phyloP scores from a whole-genome alignment of 2,888 invertebrate genomes.

The Cantharis nigra region DNA sequence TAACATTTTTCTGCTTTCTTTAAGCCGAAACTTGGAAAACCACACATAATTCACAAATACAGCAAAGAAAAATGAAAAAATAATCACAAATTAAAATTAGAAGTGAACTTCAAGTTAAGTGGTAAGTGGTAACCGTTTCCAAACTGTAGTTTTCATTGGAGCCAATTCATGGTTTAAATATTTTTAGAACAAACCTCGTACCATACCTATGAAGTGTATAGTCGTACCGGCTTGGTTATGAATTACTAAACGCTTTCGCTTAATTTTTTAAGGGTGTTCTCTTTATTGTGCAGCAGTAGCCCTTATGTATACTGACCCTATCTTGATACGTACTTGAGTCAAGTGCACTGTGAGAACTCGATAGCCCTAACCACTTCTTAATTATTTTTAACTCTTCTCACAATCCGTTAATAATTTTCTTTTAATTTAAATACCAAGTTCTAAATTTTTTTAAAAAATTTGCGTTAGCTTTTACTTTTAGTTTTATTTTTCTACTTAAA shows the following conservation, averaged over 20 bases:
- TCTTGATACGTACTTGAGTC: constrained; percentile 39
- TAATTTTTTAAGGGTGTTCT: constrained; percentile 19
- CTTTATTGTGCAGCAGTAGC: constrained; percentile 16
- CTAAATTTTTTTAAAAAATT: not conserved
- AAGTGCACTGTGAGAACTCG: constrained; percentile 48
- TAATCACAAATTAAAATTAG: not conserved
- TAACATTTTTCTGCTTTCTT: not conserved
- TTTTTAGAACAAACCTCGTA: not conserved
- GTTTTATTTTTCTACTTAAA: constrained; percentile 32
- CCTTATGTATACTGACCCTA: constrained; percentile 20
- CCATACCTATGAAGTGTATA: not conserved
- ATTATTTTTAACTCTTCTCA: constrained; percentile 24
- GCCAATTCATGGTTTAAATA: not conserved
- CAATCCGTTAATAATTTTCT: not conserved
- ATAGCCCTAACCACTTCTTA: constrained; percentile 43
- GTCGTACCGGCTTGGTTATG: not conserved
- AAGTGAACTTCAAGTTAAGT: not conserved
- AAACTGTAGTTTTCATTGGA: not conserved
- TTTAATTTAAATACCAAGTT: not conserved
- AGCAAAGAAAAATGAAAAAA: not conserved
- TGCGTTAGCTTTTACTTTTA: not conserved
- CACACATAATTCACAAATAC: not conserved
- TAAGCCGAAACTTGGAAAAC: not conserved
- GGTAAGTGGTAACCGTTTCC: not conserved
- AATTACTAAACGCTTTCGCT: constrained; percentile 20